These are phyloP conservation scores for Gobius niger DNA, from an alignment of 2,113 vertebrate species.

Conservation along the genomic window DNA sequence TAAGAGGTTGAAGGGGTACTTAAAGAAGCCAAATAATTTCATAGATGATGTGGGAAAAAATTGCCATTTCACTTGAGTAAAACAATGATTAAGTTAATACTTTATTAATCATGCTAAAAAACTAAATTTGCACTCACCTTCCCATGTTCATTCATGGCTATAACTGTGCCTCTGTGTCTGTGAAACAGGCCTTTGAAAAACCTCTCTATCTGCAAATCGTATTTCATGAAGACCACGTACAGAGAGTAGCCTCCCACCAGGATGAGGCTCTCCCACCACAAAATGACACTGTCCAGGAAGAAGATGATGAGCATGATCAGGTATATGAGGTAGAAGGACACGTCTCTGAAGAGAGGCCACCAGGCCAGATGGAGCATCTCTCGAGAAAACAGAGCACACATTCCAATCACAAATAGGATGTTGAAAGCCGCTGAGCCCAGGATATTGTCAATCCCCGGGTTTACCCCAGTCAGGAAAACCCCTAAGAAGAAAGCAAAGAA, in stretches of 20 bases:
- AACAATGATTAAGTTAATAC: too few relatives aligned
- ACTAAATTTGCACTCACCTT: constrained; percentile 75
- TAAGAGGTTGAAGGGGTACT: too few relatives aligned
- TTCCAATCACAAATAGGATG: constrained; percentile 96
- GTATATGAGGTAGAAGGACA: constrained; percentile 93
- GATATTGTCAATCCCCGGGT: constrained; percentile 93
- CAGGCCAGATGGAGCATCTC: constrained; percentile 93
- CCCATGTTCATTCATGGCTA: constrained; percentile 76
- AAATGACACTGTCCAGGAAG: constrained; percentile 92
- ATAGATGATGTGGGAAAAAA: too few relatives aligned
- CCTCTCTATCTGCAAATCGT: constrained; percentile 82
- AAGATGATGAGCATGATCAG: constrained; percentile 93
- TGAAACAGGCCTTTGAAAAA: constrained; percentile 83
- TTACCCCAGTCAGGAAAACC: constrained; percentile 94
- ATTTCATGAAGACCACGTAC: constrained; percentile 93
- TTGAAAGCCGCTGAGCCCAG: constrained; percentile 97
- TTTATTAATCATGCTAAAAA: too few relatives aligned
- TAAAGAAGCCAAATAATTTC: too few relatives aligned
- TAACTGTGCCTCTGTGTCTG: constrained; percentile 82
- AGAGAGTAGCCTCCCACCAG: constrained; percentile 83
- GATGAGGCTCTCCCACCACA: constrained; percentile 93
- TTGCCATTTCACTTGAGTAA: too few relatives aligned
- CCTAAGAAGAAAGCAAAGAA: constrained; percentile 95
- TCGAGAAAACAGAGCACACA: constrained; percentile 91
- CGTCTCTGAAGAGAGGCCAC: constrained; percentile 96